phyloP scores from a whole-genome alignment of 2,113 vertebrate genomes.

The Gopherus evgoodei region DNA sequence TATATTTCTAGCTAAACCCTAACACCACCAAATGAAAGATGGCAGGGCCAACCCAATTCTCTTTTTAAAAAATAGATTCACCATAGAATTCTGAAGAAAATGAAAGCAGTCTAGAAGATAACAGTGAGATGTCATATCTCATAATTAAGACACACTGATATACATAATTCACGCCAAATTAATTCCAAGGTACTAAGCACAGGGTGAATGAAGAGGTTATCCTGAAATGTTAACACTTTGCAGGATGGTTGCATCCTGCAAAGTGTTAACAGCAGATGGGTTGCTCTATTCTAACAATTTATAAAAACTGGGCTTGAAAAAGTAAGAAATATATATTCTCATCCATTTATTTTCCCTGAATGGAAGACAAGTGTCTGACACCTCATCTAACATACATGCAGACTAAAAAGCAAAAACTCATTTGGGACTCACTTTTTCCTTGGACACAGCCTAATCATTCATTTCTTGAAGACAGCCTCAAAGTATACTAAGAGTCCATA shows the following conservation, averaged over 20 bases:
- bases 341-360: not conserved
- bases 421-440: not conserved
- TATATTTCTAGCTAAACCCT: not conserved
- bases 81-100: conserved; percentile 55
- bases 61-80: conserved; percentile 37
- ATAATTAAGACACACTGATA: conserved; percentile 1
- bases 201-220: not conserved
- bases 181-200: not conserved
- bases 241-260: no score
- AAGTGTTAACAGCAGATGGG: not conserved
- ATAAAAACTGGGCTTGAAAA: not conserved
- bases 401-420: not conserved
- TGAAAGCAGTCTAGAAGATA: not conserved
- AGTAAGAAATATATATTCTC: not conserved
- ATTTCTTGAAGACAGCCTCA: conserved; percentile 14
- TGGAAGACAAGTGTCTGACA: not conserved
- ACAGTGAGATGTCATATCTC: conserved; percentile 6
- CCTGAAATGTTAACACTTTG: not conserved
- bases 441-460: not conserved
- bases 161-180: not conserved
- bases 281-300: not conserved
- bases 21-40: conserved; percentile 46
- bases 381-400: not conserved
- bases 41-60: conserved; percentile 17
- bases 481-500: not conserved